These are phyloP conservation scores for Drosophila rellima DNA, from an alignment of 2,888 invertebrate species.

Conservation along the genomic window DNA sequence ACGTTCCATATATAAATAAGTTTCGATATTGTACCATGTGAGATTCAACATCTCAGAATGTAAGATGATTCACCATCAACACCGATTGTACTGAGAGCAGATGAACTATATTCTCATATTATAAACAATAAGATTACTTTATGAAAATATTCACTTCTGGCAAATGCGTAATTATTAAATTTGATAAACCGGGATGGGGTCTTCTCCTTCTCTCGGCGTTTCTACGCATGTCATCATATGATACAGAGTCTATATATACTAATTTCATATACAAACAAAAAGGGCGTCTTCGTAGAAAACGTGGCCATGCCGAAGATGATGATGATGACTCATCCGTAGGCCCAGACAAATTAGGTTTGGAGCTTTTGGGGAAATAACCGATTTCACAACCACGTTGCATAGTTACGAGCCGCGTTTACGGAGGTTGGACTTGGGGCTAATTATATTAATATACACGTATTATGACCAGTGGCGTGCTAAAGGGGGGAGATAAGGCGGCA, in stretches of 20 bases:
- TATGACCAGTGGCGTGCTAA: no score
- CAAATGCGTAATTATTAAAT: slow-evolving; percentile 8
- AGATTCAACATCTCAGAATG: neutral
- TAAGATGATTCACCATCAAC: slow-evolving; percentile 32
- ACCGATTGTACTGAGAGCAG: neutral
- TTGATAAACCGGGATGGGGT: neutral
- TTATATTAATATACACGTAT: slow-evolving; percentile 24
- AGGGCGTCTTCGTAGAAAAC: slow-evolving; percentile 4
- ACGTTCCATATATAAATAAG: slow-evolving; percentile 10
- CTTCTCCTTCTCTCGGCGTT: neutral
- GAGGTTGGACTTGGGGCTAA: slow-evolving; percentile 8
- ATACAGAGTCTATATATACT: neutral
- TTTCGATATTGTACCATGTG: neutral
- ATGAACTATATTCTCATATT: neutral
- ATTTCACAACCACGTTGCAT: slow-evolving; percentile 1
- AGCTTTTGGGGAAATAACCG: neutral
- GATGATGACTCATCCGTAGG: slow-evolving; percentile 1
- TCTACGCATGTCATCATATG: slow-evolving; percentile 3
- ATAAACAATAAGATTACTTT: neutral
- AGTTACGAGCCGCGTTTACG: neutral
- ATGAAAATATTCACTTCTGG: neutral
- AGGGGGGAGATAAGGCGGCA: no score
- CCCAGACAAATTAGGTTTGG: neutral
- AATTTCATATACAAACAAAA: neutral
- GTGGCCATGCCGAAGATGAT: neutral